Evolutionary conservation across 2,113 vertebrate species (phyloP), one percentile per base, ranked within the genome.

Genomic region (Scalopus aquaticus): DNA sequence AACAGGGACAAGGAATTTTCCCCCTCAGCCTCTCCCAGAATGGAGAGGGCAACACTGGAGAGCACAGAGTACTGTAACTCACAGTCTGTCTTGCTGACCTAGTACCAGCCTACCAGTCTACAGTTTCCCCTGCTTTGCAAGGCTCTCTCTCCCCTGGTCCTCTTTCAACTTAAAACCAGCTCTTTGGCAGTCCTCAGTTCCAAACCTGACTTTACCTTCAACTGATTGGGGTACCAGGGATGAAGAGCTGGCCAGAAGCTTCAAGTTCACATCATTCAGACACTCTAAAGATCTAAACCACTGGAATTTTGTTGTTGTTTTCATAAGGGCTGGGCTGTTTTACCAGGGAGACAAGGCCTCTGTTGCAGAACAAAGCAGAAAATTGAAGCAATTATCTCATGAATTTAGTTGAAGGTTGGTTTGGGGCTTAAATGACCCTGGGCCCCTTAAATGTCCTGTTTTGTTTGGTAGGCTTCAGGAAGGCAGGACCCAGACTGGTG

Each of bases 341-440:
- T 76, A 93, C 74, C 69, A 95, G 84, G 70, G 46, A 96, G 69
- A 95, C 89, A 93, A 95, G 95, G 84, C 72, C 80, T 95, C 80
- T 95, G 93, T 95, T 93, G 73, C 64, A 94, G 92, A 95, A 96
- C 81, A 93, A 94, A 96, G 88, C 81, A 95, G 74, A 95, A n/a
- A 89, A 94, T 91, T 90, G 85, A 93, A 76, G 76, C 88, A 95
- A 95, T 96, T 96, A 93, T 93, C 64, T 82, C 91, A 87, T 81
- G 49, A 87, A 96, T 96, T 96, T 89, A 91, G 85, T 84, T 49
- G 65, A 67, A 96, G 58, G 60, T 95, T 97, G 73, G 46, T 89
- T 76, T 94, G 74, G 76, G 93, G 62, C 76, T 88, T 94, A 89
- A 90, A 96, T 97, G 90, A 96, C 35, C 56, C 62, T n/a, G 64